phyloP scores from a whole-genome alignment of 2,797 vertebrate genomes.

The Gastrophryne carolinensis region DNA sequence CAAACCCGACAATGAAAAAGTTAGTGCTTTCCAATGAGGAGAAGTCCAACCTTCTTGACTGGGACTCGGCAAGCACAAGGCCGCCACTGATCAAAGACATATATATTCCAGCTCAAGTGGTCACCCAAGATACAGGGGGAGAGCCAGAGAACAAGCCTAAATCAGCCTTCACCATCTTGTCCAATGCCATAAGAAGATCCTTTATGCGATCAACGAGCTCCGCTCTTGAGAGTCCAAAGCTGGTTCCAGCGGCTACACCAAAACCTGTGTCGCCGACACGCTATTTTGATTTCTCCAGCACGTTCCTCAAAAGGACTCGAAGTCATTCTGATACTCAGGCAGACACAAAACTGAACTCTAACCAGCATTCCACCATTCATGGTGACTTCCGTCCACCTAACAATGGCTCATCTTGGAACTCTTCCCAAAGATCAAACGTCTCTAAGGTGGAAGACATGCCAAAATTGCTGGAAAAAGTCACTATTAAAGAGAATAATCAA shows the following conservation, averaged over 20 bases:
- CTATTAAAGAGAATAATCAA: constrained; percentile 61
- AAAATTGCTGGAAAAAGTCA: constrained; percentile 69
- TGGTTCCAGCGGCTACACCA: constrained; percentile 28
- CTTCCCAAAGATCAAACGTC: neutral
- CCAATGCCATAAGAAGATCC: constrained; percentile 64
- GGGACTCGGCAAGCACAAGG: constrained; percentile 56
- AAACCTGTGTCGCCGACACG: constrained; percentile 54
- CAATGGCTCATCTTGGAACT: neutral
- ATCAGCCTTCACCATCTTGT: constrained; percentile 65
- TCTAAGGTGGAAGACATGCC: constrained; percentile 68
- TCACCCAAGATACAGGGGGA: constrained; percentile 39
- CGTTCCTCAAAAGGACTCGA: constrained; percentile 50
- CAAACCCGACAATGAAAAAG: constrained; percentile 58
- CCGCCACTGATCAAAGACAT: constrained; percentile 21
- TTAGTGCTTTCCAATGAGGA: constrained; percentile 62
- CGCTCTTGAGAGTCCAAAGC: constrained; percentile 56
- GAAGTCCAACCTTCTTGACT: constrained; percentile 67
- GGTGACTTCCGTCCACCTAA: neutral
- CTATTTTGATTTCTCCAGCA: constrained; percentile 50
- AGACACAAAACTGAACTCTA: constrained; percentile 36
- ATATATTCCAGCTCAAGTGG: neutral
- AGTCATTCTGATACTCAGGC: constrained; percentile 43
- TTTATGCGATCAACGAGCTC: constrained; percentile 58
- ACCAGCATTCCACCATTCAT: neutral
- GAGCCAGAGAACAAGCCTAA: constrained; percentile 45